Conservation (phyloP, 2,797 vertebrate species). For the Periophthalmus magnuspinnatus region DNA sequence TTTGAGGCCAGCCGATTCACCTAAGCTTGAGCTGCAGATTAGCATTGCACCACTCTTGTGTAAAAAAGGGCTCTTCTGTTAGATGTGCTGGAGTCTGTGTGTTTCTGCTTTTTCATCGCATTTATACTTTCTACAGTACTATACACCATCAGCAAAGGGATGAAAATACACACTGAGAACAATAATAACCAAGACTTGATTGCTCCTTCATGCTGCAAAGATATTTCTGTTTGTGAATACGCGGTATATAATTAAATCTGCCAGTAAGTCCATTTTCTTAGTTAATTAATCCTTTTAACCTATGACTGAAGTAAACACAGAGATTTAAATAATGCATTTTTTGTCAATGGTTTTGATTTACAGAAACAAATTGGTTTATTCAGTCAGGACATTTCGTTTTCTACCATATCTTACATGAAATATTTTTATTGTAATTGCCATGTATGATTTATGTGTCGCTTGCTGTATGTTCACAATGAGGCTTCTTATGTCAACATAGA, state of each 20-base stretch:
- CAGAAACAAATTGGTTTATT: too few species aligned
- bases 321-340: neutral
- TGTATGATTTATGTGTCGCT: neutral
- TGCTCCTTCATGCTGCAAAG: too few species aligned
- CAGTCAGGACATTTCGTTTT: too few species aligned
- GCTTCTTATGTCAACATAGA: conserved; percentile 40
- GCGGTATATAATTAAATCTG: too few species aligned
- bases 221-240: too few species aligned
- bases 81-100: conserved; percentile 39
- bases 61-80: conserved; percentile 53
- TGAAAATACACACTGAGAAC: conserved; percentile 22
- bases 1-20: conserved; percentile 48
- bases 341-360: too few species aligned
- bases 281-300: too few species aligned
- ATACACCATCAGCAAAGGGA: conserved; percentile 44
- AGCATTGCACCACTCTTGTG: conserved; percentile 62
- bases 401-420: conserved; percentile 2
- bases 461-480: conserved; percentile 18
- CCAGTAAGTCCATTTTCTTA: too few species aligned
- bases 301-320: neutral
- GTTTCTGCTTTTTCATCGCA: conserved; percentile 40
- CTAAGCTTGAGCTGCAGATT: conserved; percentile 62
- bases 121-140: conserved; percentile 45
- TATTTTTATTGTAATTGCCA: neutral
- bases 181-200: too few species aligned